Percentiles rank a stretch among this genome's conserved stretches.
Conservation (phyloP, 2,888 invertebrate species). For the Trachelus iudaicus region DNA sequence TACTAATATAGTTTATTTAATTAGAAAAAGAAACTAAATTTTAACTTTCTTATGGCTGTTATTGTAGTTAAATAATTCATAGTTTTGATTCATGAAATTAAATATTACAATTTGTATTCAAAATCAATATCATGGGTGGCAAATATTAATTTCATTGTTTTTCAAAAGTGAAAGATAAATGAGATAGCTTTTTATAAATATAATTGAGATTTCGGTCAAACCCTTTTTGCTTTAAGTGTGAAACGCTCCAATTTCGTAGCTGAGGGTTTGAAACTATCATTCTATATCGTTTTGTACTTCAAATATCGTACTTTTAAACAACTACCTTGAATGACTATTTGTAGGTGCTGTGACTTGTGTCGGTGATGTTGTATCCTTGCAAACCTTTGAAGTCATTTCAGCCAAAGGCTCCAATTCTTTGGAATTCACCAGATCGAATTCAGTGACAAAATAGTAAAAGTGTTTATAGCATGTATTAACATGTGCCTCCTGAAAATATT, state of each 20-base stretch:
- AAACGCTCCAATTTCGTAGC: not conserved
- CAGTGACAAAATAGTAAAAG: slow-evolving; percentile 91
- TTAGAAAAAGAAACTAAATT: not conserved
- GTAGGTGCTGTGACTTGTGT: slow-evolving; percentile 29
- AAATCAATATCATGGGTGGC: not conserved
- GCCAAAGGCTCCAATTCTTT: slow-evolving; percentile 88
- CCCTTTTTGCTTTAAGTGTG: not conserved
- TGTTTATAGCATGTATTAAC: slow-evolving; percentile 96
- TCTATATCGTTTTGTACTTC: not conserved
- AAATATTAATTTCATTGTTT: not conserved
- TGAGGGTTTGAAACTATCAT: not conserved
- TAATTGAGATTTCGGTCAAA: not conserved
- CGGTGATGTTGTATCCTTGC: slow-evolving; percentile 68
- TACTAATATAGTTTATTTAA: not conserved
- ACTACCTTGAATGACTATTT: slow-evolving; percentile 18
- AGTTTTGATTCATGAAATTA: not conserved
- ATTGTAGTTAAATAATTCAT: not conserved
- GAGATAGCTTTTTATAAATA: not conserved
- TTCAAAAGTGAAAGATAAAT: not conserved
- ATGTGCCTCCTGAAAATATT: slow-evolving; percentile 81
- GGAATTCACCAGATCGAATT: slow-evolving; percentile 83
- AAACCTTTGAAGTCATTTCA: slow-evolving; percentile 81
- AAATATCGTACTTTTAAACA: not conserved
- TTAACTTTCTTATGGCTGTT: not conserved
- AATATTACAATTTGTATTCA: not conserved